Evolutionary conservation across 2,113 vertebrate species (phyloP), one percentile per base, ranked within the genome.

Genomic region (Piprites chloris): DNA sequence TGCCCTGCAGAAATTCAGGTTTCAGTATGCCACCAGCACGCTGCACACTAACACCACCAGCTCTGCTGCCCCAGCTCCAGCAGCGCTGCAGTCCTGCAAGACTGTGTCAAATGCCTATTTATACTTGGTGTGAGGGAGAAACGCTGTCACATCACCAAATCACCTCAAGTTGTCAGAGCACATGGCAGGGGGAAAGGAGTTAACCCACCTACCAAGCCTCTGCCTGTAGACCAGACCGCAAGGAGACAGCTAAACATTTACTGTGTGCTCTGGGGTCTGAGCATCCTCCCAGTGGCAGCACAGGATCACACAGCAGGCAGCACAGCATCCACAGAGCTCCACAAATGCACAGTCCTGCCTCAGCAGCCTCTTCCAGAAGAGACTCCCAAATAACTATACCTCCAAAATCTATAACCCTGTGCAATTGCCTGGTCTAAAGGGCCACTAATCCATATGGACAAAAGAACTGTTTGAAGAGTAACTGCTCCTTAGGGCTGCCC

Each of bases 261-360:
- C 85, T 22, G 15, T 61, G 71, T 4, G 7, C 71, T 81, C n/a
- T 15, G 5, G 22, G 87, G 32, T 53, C 35, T n/a, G 30, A 35
- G 19, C 14, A 32, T 27, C 15, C 14, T 15, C 24, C 0, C 56
- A 20, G 67, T 7, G 2, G 0, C 46, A 14, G 72, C 2, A 20
- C 22, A 63, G 53, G 41, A 50, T 37, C 11, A 8, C 9, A 56
- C 6, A 72, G 13, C 2, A 3, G 41, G 28, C 62, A 65, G 56
- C 27, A 20, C 44, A 37, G 55, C 24, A 16, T 33, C 44, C 0
- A 0, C 35, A 9, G 33, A 44, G 46, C 42, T 4, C 74, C 73
- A 32, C 39, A 61, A 23, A 67, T 3, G 5, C 2, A 0, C 0
- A 0, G 7, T 28, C 27, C 22, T 11, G 73, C 28, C 47, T 55